Conservation (phyloP, 2,797 vertebrate genomes). For the Cercopithecus petaurista region DNA sequence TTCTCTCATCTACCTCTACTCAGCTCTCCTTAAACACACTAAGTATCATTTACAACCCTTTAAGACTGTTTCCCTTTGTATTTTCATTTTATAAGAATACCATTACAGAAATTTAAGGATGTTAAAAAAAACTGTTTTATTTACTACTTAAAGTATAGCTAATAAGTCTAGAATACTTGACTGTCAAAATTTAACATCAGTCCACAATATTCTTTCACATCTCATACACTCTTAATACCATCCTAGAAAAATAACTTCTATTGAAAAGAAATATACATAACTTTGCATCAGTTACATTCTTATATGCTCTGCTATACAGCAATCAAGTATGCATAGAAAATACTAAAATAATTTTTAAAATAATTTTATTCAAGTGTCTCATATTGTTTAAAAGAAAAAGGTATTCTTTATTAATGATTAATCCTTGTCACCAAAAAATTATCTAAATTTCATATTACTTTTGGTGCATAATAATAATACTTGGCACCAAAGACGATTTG, state of each 20-base stretch:
- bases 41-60: background rate
- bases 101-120: background rate
- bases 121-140: background rate
- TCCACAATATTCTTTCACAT: background rate
- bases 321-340: background rate
- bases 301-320: background rate
- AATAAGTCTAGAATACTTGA: background rate
- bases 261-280: background rate
- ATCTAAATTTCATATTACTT: background rate
- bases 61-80: background rate
- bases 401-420: constrained; percentile 13
- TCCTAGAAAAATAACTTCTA: background rate
- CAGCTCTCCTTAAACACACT: background rate
- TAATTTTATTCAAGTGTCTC: background rate
- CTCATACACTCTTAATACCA: background rate
- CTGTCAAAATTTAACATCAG: background rate
- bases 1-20: background rate
- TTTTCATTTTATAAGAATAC: background rate
- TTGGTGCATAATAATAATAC: background rate
- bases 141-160: background rate
- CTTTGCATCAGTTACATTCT: background rate
- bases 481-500: background rate
- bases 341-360: background rate
- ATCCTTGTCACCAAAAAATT: background rate
- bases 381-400: background rate